A percentile compares a stretch with the other conserved stretches of the same genome.
These are phyloP conservation scores for Callyntrura sp. DNA, from an alignment of 2,888 invertebrate species.

Conservation along the genomic window DNA sequence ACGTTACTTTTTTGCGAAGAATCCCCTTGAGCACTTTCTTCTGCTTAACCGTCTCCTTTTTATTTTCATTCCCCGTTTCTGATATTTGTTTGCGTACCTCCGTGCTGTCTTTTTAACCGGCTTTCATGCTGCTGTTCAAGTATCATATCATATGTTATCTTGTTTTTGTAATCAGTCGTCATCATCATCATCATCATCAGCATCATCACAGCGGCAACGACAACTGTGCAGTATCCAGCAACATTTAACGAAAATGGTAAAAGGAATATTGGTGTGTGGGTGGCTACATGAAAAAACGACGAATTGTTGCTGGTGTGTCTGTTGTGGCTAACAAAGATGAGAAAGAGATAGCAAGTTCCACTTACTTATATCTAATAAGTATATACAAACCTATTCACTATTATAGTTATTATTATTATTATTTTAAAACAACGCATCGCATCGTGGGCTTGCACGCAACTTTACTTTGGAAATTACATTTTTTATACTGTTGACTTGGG, in stretches of 20 bases:
- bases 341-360: conserved; percentile 6
- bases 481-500: conserved; percentile 19
- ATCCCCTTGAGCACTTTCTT: conserved; percentile 48
- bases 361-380: not conserved
- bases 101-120: conserved; percentile 64
- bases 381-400: not conserved
- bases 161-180: conserved; percentile 32
- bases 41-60: conserved; percentile 30
- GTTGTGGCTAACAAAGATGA: conserved; percentile 43
- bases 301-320: conserved; percentile 30
- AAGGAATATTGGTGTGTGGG: conserved; percentile 77
- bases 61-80: conserved; percentile 42
- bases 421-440: not conserved
- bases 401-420: conserved; percentile 6
- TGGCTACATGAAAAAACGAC: conserved; percentile 62
- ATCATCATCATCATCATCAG: conserved; percentile 42
- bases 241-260: conserved; percentile 73
- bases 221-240: conserved; percentile 57
- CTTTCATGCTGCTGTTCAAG: conserved; percentile 29
- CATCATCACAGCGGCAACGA: conserved; percentile 11
- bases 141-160: conserved; percentile 68
- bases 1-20: not conserved
- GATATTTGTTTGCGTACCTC: conserved; percentile 29
- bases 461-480: conserved; percentile 4
- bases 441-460: conserved; percentile 34